Conservation (phyloP, 2,797 vertebrate species). For the Lerista edwardsae region DNA sequence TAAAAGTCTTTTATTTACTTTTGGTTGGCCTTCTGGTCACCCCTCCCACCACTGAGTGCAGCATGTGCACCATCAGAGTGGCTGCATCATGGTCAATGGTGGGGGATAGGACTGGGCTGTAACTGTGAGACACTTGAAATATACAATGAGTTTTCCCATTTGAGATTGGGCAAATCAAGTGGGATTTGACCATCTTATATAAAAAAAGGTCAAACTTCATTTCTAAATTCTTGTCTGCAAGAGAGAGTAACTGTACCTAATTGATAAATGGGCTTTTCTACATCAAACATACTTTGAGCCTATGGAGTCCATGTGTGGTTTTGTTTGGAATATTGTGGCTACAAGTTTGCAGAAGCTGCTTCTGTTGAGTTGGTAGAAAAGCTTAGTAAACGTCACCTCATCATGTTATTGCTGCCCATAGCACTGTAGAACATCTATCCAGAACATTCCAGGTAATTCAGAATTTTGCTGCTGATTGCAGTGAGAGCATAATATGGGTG, state of each 20-base stretch:
- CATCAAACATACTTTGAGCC: slow-evolving; percentile 18
- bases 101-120: too few species aligned
- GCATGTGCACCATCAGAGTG: too few species aligned
- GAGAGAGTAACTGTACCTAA: not conserved
- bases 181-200: not conserved
- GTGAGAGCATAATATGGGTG: slow-evolving; percentile 6
- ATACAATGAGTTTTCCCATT: not conserved
- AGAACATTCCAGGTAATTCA: not conserved
- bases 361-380: slow-evolving; percentile 8
- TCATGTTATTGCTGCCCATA: not conserved
- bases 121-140: not conserved
- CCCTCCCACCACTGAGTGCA: too few species aligned
- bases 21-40: too few species aligned
- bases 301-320: not conserved
- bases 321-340: not conserved
- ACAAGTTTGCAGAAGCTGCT: slow-evolving; percentile 6
- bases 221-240: not conserved
- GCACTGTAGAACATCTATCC: not conserved
- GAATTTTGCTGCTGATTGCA: not conserved
- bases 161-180: not conserved
- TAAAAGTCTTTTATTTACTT: too few species aligned
- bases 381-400: not conserved
- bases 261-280: not conserved
- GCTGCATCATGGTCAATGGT: too few species aligned
- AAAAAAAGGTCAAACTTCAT: not conserved